Base-by-base conservation (phyloP, 2,797 vertebrate genomes). In the Lepidocolaptes lacrymiger region DNA sequence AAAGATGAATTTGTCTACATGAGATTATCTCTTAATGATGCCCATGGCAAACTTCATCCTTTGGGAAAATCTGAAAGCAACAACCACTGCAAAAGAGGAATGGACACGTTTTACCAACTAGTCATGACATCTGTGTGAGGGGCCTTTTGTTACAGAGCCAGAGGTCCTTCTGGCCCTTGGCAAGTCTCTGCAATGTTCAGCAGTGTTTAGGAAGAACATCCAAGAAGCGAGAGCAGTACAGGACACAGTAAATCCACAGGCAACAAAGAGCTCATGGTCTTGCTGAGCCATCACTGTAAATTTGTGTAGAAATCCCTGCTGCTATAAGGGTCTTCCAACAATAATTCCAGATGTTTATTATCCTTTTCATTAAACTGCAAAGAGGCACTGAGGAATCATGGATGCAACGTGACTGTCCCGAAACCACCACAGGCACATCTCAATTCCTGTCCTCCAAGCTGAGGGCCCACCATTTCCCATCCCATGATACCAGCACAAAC, bases 361-460 rank as follows among this genome's bases (percentile, higher is more conserved):
- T 46, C n/a, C 30, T 36, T 54, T 58, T 58, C 11, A 32, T 58
- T 55, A 44, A 37, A 48, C 7, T 36, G 8, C n/a, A 88, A 73
- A 30, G n/a, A 66, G n/a, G 21, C 36, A 39, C 17, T n/a, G 48
- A 56, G 10, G 11, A 9, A 22, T 18, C 1, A 0, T 24, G 55
- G 55, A 9, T 39, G 6, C 30, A 39, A 62, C 0, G 4, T 20
- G 27, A n/a, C 49, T 64, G 73, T 52, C 34, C 10, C 1, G 2
- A 54, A 71, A 56, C 9, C 39, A 61, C 4, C 5, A 26, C 30
- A 58, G 34, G 27, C 5, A 73, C 30, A 79, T 20, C 10, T 5
- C 10, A 77, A 1, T 32, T 76, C 36, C 14, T 51, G 6, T 46
- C 24, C 66, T 84, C 44, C 43, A 39, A 27, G 34, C 3, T 59